A percentile compares a stretch with the other conserved stretches of the same genome.
Evolutionary conservation across 2,797 vertebrate genomes (phyloP).

Genomic region (Helicolenus hilgendorfi): DNA sequence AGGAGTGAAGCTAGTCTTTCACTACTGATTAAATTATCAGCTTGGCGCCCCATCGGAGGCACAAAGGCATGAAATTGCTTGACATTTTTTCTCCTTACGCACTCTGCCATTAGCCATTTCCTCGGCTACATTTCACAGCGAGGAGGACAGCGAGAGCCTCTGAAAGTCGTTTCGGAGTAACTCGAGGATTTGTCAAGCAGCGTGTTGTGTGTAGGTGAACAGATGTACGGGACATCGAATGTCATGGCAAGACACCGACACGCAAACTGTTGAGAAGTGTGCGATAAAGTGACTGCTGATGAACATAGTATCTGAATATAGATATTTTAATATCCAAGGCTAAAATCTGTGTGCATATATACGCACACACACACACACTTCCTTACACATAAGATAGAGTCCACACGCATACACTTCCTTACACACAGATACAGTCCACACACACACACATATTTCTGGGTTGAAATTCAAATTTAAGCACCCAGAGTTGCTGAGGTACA

Average conservation of each 20-base stretch:
- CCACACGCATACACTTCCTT: not conserved
- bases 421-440: not conserved
- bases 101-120: slow-evolving; percentile 76
- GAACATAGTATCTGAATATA: not conserved
- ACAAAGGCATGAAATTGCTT: slow-evolving; percentile 87
- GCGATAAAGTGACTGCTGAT: not conserved
- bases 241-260: not conserved
- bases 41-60: slow-evolving; percentile 68
- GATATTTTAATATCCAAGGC: not conserved
- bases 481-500: slow-evolving; percentile 18
- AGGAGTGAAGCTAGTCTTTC: slow-evolving; percentile 76
- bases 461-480: slow-evolving; percentile 24
- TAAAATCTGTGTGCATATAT: not conserved
- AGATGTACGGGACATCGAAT: slow-evolving; percentile 10
- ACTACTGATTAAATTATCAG: slow-evolving; percentile 86
- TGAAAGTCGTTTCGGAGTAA: slow-evolving; percentile 56
- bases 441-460: not conserved
- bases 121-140: slow-evolving; percentile 75
- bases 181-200: slow-evolving; percentile 57
- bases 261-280: not conserved
- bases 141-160: slow-evolving; percentile 43
- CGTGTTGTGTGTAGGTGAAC: slow-evolving; percentile 4
- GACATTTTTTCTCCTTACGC: slow-evolving; percentile 75
- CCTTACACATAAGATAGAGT: not conserved
- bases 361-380: not conserved